Percentiles rank a stretch among this genome's conserved stretches.
Evolutionary conservation across 2,797 vertebrate genomes (phyloP).

Genomic region (Pseudochirops corinnae): DNA sequence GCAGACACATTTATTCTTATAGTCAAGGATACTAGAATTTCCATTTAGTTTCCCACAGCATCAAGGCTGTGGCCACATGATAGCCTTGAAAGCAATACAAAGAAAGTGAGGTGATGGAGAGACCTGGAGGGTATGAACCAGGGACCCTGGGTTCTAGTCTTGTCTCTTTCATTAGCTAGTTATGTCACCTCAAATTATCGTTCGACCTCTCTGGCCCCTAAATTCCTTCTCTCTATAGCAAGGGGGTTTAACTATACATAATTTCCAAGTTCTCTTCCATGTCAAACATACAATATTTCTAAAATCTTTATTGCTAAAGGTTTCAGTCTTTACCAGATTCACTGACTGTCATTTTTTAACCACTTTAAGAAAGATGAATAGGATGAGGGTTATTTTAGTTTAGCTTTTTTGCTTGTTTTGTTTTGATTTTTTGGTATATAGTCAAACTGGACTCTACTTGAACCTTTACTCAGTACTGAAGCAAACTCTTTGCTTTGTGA

Average conservation of each 20-base stretch:
- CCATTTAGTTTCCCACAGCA: background rate
- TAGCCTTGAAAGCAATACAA: background rate
- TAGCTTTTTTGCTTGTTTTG: background rate
- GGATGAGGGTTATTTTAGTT: background rate
- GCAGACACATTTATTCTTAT: background rate
- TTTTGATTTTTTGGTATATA: background rate
- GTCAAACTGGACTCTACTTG: background rate
- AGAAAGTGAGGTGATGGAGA: background rate
- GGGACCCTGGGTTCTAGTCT: background rate
- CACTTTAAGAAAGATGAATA: background rate
- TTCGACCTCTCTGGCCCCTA: conserved; percentile 1
- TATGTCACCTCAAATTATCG: background rate
- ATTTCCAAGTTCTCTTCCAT: background rate
- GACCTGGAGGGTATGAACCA: background rate
- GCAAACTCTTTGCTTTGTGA: background rate
- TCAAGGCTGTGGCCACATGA: background rate
- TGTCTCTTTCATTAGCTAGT: background rate
- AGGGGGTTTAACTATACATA: background rate
- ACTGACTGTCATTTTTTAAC: background rate
- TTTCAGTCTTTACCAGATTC: background rate
- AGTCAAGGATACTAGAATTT: background rate
- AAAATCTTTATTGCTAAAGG: background rate
- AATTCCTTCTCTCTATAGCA: background rate
- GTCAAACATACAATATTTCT: conserved; percentile 32
- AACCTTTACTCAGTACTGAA: background rate